Conservation (phyloP, 2,888 invertebrate species). For the Limnephilus rhombicus region DNA sequence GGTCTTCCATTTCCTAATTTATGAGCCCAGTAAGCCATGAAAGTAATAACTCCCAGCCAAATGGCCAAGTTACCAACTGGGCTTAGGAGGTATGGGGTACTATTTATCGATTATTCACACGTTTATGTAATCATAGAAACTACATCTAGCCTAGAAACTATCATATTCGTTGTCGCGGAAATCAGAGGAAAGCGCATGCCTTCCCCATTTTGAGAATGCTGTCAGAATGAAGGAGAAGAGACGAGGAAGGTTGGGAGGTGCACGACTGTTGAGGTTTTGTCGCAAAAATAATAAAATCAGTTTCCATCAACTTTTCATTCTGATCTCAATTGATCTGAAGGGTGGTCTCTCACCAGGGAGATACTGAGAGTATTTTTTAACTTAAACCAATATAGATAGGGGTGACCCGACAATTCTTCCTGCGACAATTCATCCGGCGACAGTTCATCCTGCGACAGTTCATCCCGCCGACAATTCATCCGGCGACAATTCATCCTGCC, state of each 20-base stretch:
- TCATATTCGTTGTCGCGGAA: neutral
- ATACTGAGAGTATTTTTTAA: neutral
- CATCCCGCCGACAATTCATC: no score
- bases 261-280: neutral
- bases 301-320: neutral
- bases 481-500: no score
- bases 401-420: no score
- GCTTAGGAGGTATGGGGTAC: neutral
- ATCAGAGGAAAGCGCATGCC: neutral
- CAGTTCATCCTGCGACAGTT: no score
- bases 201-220: neutral
- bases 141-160: neutral
- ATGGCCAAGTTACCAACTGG: neutral
- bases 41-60: conserved; percentile 1
- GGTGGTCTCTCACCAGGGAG: no score
- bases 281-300: neutral
- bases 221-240: neutral
- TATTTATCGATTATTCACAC: neutral
- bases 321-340: no score
- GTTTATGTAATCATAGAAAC: neutral
- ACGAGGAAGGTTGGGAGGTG: neutral
- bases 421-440: no score
- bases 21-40: neutral
- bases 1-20: neutral
- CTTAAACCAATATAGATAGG: neutral